These are phyloP conservation scores for Laothoe populi DNA, from an alignment of 2,888 invertebrate genomes.

Conservation along the genomic window DNA sequence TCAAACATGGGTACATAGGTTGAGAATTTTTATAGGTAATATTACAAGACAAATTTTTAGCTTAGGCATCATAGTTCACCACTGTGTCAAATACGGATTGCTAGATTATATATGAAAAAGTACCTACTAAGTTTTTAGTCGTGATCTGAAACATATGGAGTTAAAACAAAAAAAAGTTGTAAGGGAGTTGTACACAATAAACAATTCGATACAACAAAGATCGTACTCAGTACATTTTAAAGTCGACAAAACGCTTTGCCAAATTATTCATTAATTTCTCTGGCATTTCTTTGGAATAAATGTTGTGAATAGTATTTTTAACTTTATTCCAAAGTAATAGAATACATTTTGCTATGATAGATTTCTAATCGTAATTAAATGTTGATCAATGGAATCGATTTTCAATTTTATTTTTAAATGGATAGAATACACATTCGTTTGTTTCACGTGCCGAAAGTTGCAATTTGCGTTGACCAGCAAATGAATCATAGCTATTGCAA, in stretches of 20 bases:
- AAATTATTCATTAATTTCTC: slow-evolving; percentile 20
- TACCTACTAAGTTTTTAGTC: too few relatives aligned
- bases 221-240: not conserved
- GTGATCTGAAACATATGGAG: too few relatives aligned
- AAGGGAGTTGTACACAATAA: too few relatives aligned
- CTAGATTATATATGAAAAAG: too few relatives aligned
- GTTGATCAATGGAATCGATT: not conserved
- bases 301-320: not conserved
- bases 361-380: not conserved
- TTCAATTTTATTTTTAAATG: not conserved
- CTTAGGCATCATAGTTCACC: too few relatives aligned
- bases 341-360: not conserved
- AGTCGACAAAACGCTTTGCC: not conserved
- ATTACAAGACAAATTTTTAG: too few relatives aligned
- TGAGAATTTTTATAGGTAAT: too few relatives aligned
- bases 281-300: not conserved
- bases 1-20: too few relatives aligned
- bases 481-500: slow-evolving; percentile 26
- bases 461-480: slow-evolving; percentile 10
- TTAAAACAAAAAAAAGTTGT: too few relatives aligned
- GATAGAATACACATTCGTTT: not conserved
- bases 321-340: not conserved
- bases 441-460: not conserved
- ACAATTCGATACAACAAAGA: slow-evolving; percentile 3
- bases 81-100: too few relatives aligned